Conservation (phyloP, 1,140 invertebrate species). For the Orchesella cincta region DNA sequence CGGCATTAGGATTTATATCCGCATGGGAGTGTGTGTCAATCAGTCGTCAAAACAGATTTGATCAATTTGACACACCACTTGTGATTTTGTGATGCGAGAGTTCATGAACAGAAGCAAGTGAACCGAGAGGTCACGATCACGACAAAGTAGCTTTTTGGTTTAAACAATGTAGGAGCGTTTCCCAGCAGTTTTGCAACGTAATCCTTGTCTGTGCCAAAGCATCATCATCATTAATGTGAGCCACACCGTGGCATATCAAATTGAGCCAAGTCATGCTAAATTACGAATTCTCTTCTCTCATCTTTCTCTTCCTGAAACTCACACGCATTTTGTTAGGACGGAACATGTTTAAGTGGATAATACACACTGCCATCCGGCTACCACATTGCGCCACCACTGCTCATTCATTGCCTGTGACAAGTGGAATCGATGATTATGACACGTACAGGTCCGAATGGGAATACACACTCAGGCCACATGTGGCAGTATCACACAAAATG, state of each 20-base stretch:
- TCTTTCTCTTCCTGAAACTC: background rate
- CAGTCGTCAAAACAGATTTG: too few species aligned
- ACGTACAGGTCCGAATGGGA: background rate
- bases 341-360: background rate
- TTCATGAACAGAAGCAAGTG: background rate
- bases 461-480: background rate
- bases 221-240: background rate
- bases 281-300: background rate
- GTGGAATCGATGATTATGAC: slow-evolving; percentile 18
- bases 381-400: background rate
- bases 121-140: too few species aligned
- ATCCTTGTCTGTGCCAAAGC: too few species aligned
- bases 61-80: background rate
- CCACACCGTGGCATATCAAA: background rate
- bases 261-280: background rate
- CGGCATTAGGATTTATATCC: too few species aligned
- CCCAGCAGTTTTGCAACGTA: too few species aligned
- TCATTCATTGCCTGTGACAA: background rate
- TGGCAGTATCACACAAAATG: background rate
- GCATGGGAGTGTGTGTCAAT: too few species aligned
- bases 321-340: background rate
- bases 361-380: background rate
- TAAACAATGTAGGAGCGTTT: too few species aligned
- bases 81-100: too few species aligned
- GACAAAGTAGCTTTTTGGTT: too few species aligned